These are phyloP conservation scores for Mylabris sibirica DNA, from an alignment of 2,888 invertebrate genomes.

Conservation along the genomic window DNA sequence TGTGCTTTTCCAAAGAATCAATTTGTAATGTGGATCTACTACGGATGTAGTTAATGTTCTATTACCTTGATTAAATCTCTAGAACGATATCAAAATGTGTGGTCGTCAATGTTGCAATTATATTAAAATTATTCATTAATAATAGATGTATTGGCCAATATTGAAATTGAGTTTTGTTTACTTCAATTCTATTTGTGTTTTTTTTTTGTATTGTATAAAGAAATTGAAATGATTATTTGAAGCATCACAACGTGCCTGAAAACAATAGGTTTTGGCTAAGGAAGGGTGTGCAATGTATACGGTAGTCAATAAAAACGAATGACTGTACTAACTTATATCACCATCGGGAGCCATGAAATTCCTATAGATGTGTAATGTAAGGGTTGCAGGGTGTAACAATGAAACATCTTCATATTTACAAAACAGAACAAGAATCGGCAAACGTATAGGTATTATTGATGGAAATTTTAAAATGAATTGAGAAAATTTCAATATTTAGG, in stretches of 20 bases:
- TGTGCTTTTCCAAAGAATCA: conserved; percentile 46
- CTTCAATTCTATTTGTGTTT: too few species aligned
- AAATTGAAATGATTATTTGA: not conserved
- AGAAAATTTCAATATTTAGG: not conserved
- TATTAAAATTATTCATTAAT: not conserved
- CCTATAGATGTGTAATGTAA: conserved; percentile 44
- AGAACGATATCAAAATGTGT: conserved; percentile 26
- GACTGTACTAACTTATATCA: conserved; percentile 53
- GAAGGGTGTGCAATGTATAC: conserved; percentile 49
- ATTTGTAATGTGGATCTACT: conserved; percentile 44
- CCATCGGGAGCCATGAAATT: conserved; percentile 45
- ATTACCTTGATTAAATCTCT: conserved; percentile 48
- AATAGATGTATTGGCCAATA: not conserved
- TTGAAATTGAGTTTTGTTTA: not conserved
- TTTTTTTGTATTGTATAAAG: not conserved
- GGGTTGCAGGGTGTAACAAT: conserved; percentile 7
- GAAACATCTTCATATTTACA: not conserved
- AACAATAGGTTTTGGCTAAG: not conserved
- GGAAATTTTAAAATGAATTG: not conserved
- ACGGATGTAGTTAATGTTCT: conserved; percentile 40
- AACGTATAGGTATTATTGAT: not conserved
- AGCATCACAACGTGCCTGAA: not conserved
- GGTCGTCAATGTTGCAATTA: not conserved
- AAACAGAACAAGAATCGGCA: not conserved
- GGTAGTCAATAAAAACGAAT: conserved; percentile 56